Percentiles rank a stretch among this genome's conserved stretches.
These are phyloP conservation scores for Galaxea fascicularis DNA, from an alignment of 92 coral and sea anemone species.

Conservation along the genomic window DNA sequence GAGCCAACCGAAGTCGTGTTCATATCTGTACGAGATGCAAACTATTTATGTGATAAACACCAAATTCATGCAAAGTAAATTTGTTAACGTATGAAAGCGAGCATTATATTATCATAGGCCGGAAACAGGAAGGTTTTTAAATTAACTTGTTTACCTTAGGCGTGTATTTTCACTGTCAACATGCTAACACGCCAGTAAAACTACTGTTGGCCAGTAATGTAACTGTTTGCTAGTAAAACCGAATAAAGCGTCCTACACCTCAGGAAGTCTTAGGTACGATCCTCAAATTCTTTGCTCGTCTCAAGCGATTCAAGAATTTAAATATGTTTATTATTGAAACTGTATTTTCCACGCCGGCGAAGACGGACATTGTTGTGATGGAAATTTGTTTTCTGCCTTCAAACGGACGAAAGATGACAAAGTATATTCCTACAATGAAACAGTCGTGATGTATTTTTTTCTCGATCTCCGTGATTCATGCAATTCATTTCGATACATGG, in stretches of 20 bases:
- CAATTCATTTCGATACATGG: too few relatives aligned
- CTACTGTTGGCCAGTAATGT: neutral
- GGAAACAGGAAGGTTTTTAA: constrained; percentile 23
- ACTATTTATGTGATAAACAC: neutral
- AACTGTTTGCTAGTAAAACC: neutral
- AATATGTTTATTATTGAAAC: too few relatives aligned
- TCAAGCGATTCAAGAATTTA: too few relatives aligned
- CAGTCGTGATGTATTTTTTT: too few relatives aligned
- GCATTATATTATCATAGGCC: neutral
- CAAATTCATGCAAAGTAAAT: neutral
- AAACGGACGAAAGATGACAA: too few relatives aligned
- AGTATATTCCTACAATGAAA: too few relatives aligned
- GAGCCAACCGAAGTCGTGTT: too few relatives aligned
- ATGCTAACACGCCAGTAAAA: constrained; percentile 15
- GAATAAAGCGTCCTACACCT: neutral
- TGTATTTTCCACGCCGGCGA: too few relatives aligned
- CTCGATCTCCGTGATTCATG: too few relatives aligned
- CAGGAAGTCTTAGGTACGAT: neutral
- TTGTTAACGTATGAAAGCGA: neutral
- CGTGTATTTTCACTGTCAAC: neutral
- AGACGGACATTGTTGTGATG: too few relatives aligned
- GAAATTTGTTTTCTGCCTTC: too few relatives aligned
- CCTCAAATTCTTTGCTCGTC: neutral
- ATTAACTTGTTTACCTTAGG: neutral
- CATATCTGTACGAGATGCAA: too few relatives aligned